Percentiles rank a stretch among this genome's conserved stretches.
These are phyloP conservation scores for Drosophila maculinotata DNA, from an alignment of 2,888 invertebrate species.

Conservation along the genomic window DNA sequence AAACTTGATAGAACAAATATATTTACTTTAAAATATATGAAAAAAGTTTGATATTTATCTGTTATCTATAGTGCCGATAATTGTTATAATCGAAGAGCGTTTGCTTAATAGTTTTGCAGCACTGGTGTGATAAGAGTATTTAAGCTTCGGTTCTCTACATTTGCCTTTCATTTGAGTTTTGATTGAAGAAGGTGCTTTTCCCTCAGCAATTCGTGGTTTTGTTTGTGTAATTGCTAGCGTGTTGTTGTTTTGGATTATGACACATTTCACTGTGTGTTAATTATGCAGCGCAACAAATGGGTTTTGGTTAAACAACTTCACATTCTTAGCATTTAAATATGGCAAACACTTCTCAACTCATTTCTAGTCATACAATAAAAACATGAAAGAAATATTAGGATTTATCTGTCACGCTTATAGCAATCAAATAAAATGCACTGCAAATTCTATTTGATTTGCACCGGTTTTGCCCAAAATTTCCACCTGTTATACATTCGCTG, in stretches of 20 bases:
- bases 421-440: not conserved
- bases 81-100: too few relatives aligned
- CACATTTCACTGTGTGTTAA: constrained; percentile 51
- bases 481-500: constrained; percentile 24
- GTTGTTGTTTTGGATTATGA: constrained; percentile 38
- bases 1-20: too few relatives aligned
- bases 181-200: constrained; percentile 41
- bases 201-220: constrained; percentile 32
- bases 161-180: constrained; percentile 31
- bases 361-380: not conserved
- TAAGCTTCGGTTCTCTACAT: constrained; percentile 13
- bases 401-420: not conserved
- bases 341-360: constrained; percentile 6
- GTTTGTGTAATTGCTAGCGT: constrained; percentile 57
- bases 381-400: constrained; percentile 1
- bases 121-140: constrained; percentile 30
- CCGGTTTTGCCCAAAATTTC: constrained; percentile 31
- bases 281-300: constrained; percentile 43
- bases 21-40: too few relatives aligned
- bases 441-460: constrained; percentile 10
- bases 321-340: constrained; percentile 26
- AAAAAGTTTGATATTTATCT: not conserved
- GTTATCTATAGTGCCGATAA: not conserved
- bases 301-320: constrained; percentile 3
- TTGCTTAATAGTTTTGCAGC: too few relatives aligned